Conservation (phyloP, 2,113 vertebrate genomes). For the Zosterops pallidus region DNA sequence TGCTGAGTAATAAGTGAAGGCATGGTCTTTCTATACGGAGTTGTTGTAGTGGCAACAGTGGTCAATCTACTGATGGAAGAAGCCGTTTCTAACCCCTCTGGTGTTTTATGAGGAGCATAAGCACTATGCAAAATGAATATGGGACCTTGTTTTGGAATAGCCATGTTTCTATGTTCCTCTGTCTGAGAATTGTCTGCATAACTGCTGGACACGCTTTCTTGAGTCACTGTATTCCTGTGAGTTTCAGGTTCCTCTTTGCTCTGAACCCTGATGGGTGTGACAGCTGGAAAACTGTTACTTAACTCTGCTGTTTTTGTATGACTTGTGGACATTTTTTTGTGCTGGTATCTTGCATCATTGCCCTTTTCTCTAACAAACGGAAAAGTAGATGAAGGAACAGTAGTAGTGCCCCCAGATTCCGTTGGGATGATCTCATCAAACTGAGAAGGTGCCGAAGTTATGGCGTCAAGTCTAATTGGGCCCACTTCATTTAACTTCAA, state of each 20-base stretch:
- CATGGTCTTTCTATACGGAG: background rate
- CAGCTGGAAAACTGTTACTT: background rate
- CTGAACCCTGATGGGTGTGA: background rate
- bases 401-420: background rate
- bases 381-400: background rate
- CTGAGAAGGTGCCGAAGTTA: background rate
- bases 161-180: background rate
- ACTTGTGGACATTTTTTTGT: background rate
- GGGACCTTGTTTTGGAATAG: background rate
- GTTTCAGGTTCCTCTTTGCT: background rate
- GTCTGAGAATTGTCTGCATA: background rate
- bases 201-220: background rate
- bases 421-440: background rate
- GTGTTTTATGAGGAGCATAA: background rate
- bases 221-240: background rate
- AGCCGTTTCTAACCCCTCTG: background rate
- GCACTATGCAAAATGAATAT: background rate
- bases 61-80: background rate
- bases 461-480: background rate
- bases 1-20: constrained; percentile 40
- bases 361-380: background rate
- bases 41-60: background rate
- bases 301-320: background rate
- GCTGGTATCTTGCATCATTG: background rate
- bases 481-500: background rate